A percentile compares a stretch with the other conserved stretches of the same genome.
phyloP scores from a whole-genome alignment of 2,888 invertebrate species.

The Unio pictorum region DNA sequence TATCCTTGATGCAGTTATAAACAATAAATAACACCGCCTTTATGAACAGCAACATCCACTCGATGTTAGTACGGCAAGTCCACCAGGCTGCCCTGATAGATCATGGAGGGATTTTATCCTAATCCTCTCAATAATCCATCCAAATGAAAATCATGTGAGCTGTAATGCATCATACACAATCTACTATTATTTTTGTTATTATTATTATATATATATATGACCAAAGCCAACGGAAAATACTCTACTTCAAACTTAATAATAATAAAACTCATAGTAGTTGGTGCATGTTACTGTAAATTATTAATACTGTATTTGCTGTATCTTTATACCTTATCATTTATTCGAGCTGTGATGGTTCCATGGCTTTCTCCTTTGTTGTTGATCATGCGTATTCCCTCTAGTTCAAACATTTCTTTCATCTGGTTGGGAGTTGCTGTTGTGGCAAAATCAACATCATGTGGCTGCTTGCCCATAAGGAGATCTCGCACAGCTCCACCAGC shows the following conservation, averaged over 20 bases:
- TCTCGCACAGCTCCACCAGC: constrained; percentile 96
- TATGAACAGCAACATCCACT: too few relatives aligned
- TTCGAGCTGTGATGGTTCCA: constrained; percentile 93
- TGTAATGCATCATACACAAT: too few relatives aligned
- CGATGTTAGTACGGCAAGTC: too few relatives aligned
- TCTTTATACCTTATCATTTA: constrained; percentile 87
- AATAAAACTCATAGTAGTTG: neutral
- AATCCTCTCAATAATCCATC: too few relatives aligned
- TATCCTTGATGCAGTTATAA: too few relatives aligned
- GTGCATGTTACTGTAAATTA: neutral
- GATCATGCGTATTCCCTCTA: constrained; percentile 90
- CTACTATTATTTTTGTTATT: too few relatives aligned
- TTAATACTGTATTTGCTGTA: neutral
- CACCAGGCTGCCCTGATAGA: too few relatives aligned
- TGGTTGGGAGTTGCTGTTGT: constrained; percentile 95
- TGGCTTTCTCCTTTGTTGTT: constrained; percentile 78
- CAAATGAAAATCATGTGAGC: too few relatives aligned
- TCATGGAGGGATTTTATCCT: too few relatives aligned
- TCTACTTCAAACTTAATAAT: neutral
- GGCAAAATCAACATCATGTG: constrained; percentile 94
- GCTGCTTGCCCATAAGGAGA: constrained; percentile 67
- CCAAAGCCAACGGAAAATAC: too few relatives aligned
- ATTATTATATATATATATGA: too few relatives aligned
- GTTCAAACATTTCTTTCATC: constrained; percentile 94
- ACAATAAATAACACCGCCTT: too few relatives aligned